Evolutionary conservation across 2,888 invertebrate species (phyloP).

Genomic region (Cosmopolites sordidus): DNA sequence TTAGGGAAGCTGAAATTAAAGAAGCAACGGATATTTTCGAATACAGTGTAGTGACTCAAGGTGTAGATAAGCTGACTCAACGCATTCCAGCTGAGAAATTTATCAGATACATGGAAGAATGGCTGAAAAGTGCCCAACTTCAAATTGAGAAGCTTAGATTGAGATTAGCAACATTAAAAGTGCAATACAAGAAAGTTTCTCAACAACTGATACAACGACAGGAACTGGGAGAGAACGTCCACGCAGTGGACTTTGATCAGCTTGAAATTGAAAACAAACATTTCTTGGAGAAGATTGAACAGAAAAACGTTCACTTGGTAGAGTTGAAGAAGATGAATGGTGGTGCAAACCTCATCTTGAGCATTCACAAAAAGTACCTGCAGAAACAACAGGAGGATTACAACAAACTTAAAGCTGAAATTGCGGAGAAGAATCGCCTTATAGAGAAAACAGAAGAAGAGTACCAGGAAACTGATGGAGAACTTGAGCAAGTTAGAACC

Average conservation of each 20-base stretch:
- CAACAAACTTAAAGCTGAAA: constrained; percentile 46
- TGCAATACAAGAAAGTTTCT: constrained; percentile 53
- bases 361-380: constrained; percentile 55
- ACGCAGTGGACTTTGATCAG: constrained; percentile 62
- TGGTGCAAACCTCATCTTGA: constrained; percentile 53
- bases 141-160: constrained; percentile 58
- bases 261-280: constrained; percentile 58
- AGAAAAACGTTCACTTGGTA: constrained; percentile 52
- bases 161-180: constrained; percentile 54
- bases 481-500: constrained; percentile 46
- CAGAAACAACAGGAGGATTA: constrained; percentile 52
- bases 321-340: constrained; percentile 58
- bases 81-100: constrained; percentile 60
- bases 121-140: constrained; percentile 54
- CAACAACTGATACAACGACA: constrained; percentile 54
- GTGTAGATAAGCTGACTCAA: constrained; percentile 54
- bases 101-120: constrained; percentile 55
- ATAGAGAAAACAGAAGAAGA: constrained; percentile 50
- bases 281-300: constrained; percentile 52
- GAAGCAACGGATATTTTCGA: constrained; percentile 53
- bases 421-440: constrained; percentile 46
- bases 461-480: constrained; percentile 43
- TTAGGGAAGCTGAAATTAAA: constrained; percentile 51
- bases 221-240: constrained; percentile 56
- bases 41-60: constrained; percentile 46